Conservation (phyloP, 2,888 invertebrate genomes). For the Calliopum simillimum region DNA sequence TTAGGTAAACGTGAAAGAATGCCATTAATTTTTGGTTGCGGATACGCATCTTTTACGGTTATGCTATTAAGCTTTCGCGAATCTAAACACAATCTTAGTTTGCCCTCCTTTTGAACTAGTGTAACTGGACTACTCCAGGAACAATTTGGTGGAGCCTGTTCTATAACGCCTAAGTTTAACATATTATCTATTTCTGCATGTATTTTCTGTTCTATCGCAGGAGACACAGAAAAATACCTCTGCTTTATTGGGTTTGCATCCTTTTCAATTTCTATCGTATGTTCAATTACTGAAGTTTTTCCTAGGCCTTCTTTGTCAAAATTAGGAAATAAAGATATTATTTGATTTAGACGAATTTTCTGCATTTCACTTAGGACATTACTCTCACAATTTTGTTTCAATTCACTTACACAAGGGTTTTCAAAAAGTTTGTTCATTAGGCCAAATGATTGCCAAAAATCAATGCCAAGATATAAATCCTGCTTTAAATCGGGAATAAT, state of each 20-base stretch:
- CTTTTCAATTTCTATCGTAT: constrained; percentile 38
- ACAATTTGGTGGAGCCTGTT: constrained; percentile 43
- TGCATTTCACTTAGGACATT: neutral
- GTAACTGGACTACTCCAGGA: constrained; percentile 52
- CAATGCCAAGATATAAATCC: constrained; percentile 34
- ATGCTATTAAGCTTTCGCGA: constrained; percentile 50
- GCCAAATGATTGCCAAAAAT: constrained; percentile 35
- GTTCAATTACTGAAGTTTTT: constrained; percentile 35
- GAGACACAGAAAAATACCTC: constrained; percentile 37
- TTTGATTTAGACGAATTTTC: constrained; percentile 4
- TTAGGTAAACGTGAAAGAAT: constrained; percentile 38
- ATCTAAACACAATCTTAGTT: constrained; percentile 50
- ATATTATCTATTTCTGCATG: constrained; percentile 50
- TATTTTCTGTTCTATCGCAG: constrained; percentile 35
- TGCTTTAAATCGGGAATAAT: constrained; percentile 31
- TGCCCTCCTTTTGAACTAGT: constrained; percentile 47
- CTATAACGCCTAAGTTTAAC: constrained; percentile 50
- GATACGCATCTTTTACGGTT: constrained; percentile 40
- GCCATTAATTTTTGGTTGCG: constrained; percentile 30
- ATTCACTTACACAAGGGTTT: constrained; percentile 1
- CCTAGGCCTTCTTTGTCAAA: constrained; percentile 36
- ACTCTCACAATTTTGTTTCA: neutral
- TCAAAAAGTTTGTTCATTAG: constrained; percentile 5
- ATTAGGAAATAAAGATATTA: constrained; percentile 34
- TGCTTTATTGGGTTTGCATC: constrained; percentile 38